Evolutionary conservation across 2,888 invertebrate genomes (phyloP), one percentile per base, ranked within the genome.

Genomic region (Drosophila kanekoi): DNA sequence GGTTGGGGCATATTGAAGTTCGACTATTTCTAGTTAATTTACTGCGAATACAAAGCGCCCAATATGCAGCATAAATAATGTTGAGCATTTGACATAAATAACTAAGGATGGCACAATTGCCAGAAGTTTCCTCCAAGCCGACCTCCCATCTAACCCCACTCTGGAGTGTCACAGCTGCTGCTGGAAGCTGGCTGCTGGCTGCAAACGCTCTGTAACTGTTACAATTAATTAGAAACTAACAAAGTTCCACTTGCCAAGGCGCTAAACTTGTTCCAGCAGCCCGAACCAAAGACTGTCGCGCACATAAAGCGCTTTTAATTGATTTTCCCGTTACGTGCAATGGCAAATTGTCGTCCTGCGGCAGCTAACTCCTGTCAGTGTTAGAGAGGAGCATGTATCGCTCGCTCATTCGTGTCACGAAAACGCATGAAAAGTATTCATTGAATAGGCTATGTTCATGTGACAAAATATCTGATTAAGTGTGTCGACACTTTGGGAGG

Each of bases 201-300:
- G 43, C 51, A 37, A 63, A 43, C 23, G 33, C 57, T 77, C 64
- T 77, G 85, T 77, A 77, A 87, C 84, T 84, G 88, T 83, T 86
- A 85, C 85, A 85, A 85, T 85, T 85, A 85, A 85, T 85, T 85
- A 88, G 84, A 87, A 88, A 85, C 85, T 85, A 85, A 85, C 81
- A 84, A 88, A 85, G 85, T 88, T 85, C 84, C 84, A 86, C 87
- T 88, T 88, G 75, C 77, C 74, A 77, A 70, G 84, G 86, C 83
- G 79, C 75, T 81, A 74, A 84, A 84, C 79, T 87, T 86, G 77
- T 77, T 41, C 86, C 66, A 58, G 48, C 61, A 61, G 65, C 52
- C 61, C 58, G 67, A 70, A 57, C 62, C 78, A 54, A 82, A 71
- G 83, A 87, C 82, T 83, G 83, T 83, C 83, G 83, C 83, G 77